Base-by-base conservation (phyloP, 2,888 invertebrate species). In the Pseudococcus jackbeardsleyi region DNA sequence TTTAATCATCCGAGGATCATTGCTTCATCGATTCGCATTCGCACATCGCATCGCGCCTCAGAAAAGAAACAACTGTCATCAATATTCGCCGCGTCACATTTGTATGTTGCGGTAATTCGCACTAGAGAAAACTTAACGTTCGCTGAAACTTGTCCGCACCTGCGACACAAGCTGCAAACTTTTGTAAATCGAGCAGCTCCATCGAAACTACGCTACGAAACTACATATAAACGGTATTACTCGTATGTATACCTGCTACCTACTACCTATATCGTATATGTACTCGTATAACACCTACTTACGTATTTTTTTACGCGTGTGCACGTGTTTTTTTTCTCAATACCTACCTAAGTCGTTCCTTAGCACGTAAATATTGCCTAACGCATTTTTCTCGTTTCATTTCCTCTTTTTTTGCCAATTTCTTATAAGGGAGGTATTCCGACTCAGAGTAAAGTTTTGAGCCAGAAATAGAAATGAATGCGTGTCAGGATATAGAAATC, bases 41-140 rank as follows among this genome's bases (percentile, higher is more conserved):
- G 68, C 33, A 50, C 22, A 22, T 15, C 26, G 68, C 26, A 15
- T 12, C 68, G 26, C 33, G 12, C 11, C 15, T 26, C 68, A 12
- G n/a, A 72, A 72, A 72, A 72, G 68, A 72, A 72, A 72, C 68
- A 72, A 72, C 68, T 72, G 68, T 72, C 68, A 72, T 72, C 68
- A 72, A 72, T 72, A 72, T 72, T 72, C 68, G 22, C 33, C 26
- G 26, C 68, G 68, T 72, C 68, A 72, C 68, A 72, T 33, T 72
- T 72, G 33, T 72, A 72, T 72, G 68, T 59, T 59, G 59, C 26
- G 68, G 68, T 72, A 33, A 72, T 72, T 72, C 68, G 68, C 68
- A 26, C 68, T 33, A 26, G 26, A 72, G 68, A 33, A 72, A 72
- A 72, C 68, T 72, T 72, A 22, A 72, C 68, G 68, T 72, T 72